Evolutionary conservation across 2,113 vertebrate genomes (phyloP).

Genomic region (Eubucco bourcierii): DNA sequence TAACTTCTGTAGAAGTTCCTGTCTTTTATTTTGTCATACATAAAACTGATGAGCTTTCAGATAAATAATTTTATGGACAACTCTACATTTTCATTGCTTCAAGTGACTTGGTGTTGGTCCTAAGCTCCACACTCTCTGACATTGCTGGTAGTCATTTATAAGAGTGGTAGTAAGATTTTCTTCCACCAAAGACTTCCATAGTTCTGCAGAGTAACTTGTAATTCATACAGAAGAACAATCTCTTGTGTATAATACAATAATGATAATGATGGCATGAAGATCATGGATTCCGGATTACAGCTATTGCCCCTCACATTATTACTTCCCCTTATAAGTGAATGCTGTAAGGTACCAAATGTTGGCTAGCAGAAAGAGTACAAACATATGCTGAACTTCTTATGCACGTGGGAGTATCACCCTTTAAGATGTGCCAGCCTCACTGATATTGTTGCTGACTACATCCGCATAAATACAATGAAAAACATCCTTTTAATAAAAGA

Average conservation of each 20-base stretch:
- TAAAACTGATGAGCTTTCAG: not conserved
- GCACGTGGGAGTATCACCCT: not conserved
- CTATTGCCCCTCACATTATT: not conserved
- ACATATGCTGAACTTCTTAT: not conserved
- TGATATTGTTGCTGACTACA: not conserved
- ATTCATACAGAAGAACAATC: not conserved
- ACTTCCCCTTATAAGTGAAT: not conserved
- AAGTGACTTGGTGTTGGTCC: not conserved
- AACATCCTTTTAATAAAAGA: fast-evolving
- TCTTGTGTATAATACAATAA: not conserved
- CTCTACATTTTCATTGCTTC: fast-evolving
- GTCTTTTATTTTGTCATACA: not conserved
- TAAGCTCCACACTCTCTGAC: not conserved
- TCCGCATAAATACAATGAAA: not conserved
- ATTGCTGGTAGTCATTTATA: not conserved
- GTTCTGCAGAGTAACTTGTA: not conserved
- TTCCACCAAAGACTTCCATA: not conserved
- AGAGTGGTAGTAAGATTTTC: not conserved
- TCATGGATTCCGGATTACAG: not conserved
- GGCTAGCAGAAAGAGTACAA: not conserved
- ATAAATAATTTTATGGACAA: not conserved
- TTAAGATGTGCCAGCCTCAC: not conserved
- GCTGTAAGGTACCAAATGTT: not conserved
- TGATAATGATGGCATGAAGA: not conserved
- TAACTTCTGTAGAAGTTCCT: not conserved